Percentiles rank a stretch among this genome's conserved stretches.
Conservation (phyloP, 2,888 invertebrate species). For the Erebia ligea region DNA sequence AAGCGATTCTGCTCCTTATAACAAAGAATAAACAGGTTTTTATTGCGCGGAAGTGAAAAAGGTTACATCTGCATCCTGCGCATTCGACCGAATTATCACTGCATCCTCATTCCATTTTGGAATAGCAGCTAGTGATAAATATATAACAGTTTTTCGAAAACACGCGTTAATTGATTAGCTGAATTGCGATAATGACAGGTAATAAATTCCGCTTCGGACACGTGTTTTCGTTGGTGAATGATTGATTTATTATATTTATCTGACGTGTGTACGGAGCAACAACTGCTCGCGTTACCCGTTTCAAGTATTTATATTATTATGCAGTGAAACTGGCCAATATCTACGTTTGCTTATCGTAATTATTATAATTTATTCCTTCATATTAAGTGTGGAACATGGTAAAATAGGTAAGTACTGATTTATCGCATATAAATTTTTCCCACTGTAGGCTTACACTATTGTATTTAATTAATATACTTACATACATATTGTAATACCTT, state of each 20-base stretch:
- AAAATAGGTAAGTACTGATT: not conserved
- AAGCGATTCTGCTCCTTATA: slow-evolving; percentile 30
- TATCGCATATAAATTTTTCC: not conserved
- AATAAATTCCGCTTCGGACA: slow-evolving; percentile 55
- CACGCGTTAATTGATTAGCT: slow-evolving; percentile 63
- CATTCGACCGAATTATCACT: slow-evolving; percentile 29
- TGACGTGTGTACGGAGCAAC: slow-evolving; percentile 37
- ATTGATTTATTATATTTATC: slow-evolving; percentile 51
- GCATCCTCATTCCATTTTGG: slow-evolving; percentile 40
- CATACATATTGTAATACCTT: no score
- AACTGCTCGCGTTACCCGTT: slow-evolving; percentile 30
- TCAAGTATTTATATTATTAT: slow-evolving; percentile 21
- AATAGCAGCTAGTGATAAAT: slow-evolving; percentile 52
- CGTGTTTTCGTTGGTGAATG: slow-evolving; percentile 51
- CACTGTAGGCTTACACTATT: no score
- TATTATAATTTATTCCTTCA: not conserved
- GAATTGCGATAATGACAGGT: slow-evolving; percentile 66
- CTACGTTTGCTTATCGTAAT: not conserved
- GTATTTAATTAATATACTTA: no score
- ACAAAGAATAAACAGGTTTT: slow-evolving; percentile 7
- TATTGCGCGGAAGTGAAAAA: not conserved
- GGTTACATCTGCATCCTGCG: not conserved
- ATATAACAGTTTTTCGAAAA: slow-evolving; percentile 51
- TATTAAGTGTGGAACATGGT: not conserved
- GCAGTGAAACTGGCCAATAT: slow-evolving; percentile 26